These are phyloP conservation scores for Ormyrus pomaceus DNA, from an alignment of 2,888 invertebrate species.

Conservation along the genomic window DNA sequence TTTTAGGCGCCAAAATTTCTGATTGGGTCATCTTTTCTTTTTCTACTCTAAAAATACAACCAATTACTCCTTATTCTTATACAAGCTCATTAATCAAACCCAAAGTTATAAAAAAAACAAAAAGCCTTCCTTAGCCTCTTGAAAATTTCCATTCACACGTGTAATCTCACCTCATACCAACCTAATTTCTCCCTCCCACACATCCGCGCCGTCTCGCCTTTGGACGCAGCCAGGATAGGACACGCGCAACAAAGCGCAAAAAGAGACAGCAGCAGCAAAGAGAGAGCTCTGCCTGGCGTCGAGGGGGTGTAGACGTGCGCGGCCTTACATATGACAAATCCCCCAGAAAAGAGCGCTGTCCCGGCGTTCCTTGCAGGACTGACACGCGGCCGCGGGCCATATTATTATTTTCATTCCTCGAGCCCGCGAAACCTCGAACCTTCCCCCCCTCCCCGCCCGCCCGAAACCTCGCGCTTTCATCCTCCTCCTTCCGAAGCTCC, in stretches of 20 bases:
- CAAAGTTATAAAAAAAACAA: too few relatives aligned
- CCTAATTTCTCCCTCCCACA: too few relatives aligned
- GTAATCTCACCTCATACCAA: too few relatives aligned
- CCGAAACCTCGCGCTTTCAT: background rate
- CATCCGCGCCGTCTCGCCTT: too few relatives aligned
- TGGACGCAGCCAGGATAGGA: too few relatives aligned
- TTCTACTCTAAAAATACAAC: too few relatives aligned
- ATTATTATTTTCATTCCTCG: conserved; percentile 57
- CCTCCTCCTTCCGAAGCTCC: conserved; percentile 2
- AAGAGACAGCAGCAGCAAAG: background rate
- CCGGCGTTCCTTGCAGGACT: conserved; percentile 3
- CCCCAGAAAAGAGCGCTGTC: conserved; percentile 2
- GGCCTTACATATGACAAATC: conserved; percentile 52
- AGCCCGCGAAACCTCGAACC: conserved; percentile 34
- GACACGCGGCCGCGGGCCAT: conserved; percentile 42
- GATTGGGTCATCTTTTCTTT: too few relatives aligned
- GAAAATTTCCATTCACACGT: too few relatives aligned
- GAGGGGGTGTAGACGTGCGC: background rate
- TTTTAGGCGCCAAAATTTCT: too few relatives aligned
- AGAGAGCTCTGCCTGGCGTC: background rate
- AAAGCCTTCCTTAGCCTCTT: too few relatives aligned
- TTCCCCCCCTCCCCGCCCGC: background rate
- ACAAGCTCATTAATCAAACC: too few relatives aligned
- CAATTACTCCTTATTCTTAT: too few relatives aligned
- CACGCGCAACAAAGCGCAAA: background rate